Percentiles rank a stretch among this genome's conserved stretches.
phyloP scores from a whole-genome alignment of 2,888 invertebrate genomes.

The Glaucopsyche alexis region DNA sequence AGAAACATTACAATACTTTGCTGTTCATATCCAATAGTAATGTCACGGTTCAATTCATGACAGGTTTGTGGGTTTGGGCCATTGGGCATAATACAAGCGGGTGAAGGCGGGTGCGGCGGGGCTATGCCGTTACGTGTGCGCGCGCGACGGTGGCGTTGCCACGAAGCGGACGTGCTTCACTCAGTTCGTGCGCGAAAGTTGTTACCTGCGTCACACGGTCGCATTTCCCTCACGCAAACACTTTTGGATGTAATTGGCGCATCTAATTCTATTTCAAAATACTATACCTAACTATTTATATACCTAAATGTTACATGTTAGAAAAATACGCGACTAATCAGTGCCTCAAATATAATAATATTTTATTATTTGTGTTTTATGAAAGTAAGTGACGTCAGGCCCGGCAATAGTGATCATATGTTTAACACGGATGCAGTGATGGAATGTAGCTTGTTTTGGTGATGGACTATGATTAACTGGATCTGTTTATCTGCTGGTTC shows the following conservation, averaged over 20 bases:
- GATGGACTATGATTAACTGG: constrained; percentile 69
- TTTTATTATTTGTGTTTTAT: constrained; percentile 67
- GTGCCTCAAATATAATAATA: constrained; percentile 50
- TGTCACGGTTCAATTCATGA: constrained; percentile 45
- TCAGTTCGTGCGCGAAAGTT: constrained; percentile 80
- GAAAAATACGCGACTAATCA: constrained; percentile 36
- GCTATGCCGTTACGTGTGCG: constrained; percentile 69
- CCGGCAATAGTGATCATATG: constrained; percentile 76
- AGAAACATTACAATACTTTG: not conserved
- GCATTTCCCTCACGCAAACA: constrained; percentile 67
- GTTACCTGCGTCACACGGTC: constrained; percentile 73
- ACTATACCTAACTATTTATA: constrained; percentile 43
- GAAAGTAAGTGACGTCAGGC: constrained; percentile 78
- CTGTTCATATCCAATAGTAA: constrained; percentile 33
- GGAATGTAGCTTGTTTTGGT: constrained; percentile 76
- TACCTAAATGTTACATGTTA: constrained; percentile 46
- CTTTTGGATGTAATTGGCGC: constrained; percentile 50
- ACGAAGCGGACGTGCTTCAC: constrained; percentile 79
- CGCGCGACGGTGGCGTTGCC: constrained; percentile 59
- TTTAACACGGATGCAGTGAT: constrained; percentile 79
- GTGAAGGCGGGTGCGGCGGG: constrained; percentile 52
- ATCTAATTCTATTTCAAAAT: constrained; percentile 54
- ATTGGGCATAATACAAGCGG: constrained; percentile 41
- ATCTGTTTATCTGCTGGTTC: constrained; percentile 64
- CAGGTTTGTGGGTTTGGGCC: constrained; percentile 50